Evolutionary conservation across 2,797 vertebrate species (phyloP).

Genomic region (Lepus oiostolus): DNA sequence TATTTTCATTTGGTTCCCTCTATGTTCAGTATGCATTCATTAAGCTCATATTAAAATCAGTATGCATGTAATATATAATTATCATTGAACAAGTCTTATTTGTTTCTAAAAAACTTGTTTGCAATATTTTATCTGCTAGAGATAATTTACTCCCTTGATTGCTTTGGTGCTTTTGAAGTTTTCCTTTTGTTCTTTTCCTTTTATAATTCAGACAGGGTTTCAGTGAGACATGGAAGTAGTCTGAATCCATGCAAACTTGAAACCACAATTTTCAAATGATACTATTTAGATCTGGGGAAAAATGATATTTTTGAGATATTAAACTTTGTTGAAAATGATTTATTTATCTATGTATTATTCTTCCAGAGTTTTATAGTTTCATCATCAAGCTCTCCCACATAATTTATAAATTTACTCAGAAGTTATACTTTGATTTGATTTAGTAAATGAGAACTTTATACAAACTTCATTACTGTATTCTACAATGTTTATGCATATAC

Average conservation of each 20-base stretch:
- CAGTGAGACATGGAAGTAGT: background rate
- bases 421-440: too few relatives aligned
- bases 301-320: too few relatives aligned
- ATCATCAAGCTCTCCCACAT: too few relatives aligned
- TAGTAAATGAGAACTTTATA: too few relatives aligned
- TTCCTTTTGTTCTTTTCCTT: background rate
- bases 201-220: background rate
- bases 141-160: background rate
- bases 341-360: too few relatives aligned
- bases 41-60: background rate
- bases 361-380: too few relatives aligned
- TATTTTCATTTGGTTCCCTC: background rate
- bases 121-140: background rate
- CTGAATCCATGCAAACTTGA: background rate
- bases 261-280: background rate
- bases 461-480: too few relatives aligned
- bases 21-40: background rate
- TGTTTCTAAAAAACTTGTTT: constrained; percentile 11
- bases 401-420: too few relatives aligned
- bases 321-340: too few relatives aligned
- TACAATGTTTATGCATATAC: too few relatives aligned
- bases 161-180: background rate
- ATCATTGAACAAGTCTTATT: background rate
- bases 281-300: too few relatives aligned
- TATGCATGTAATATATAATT: background rate